Conservation (phyloP, 2,888 invertebrate genomes). For the Julus scanicus region DNA sequence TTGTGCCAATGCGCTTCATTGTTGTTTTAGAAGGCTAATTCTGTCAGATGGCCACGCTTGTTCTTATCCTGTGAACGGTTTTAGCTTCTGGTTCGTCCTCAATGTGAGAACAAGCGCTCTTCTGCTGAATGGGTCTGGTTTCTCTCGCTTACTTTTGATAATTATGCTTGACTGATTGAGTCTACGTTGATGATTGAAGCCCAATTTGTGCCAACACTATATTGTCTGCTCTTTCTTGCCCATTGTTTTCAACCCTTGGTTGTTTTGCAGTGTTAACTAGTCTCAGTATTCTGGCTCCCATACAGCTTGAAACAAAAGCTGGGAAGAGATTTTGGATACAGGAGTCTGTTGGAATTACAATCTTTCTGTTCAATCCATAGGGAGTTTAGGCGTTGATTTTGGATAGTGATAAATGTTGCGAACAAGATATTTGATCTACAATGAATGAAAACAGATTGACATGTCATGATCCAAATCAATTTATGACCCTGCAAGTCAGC, state of each 20-base stretch:
- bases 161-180: conserved; percentile 30
- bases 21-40: background rate
- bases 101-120: background rate
- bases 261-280: background rate
- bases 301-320: background rate
- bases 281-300: background rate
- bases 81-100: background rate
- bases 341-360: background rate
- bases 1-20: conserved; percentile 22
- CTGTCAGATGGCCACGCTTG: background rate
- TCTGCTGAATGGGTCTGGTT: conserved; percentile 1
- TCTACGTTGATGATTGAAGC: conserved; percentile 19
- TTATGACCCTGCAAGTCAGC: too few species aligned
- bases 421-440: too few species aligned
- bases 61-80: background rate
- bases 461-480: too few species aligned
- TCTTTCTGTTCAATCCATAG: background rate
- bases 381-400: too few species aligned
- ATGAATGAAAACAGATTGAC: too few species aligned
- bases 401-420: too few species aligned
- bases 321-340: background rate
- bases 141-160: background rate
- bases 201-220: background rate
- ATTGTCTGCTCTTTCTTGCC: background rate
- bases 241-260: background rate